Percentiles rank a stretch among this genome's conserved stretches.
Evolutionary conservation across 2,797 vertebrate species (phyloP).

Genomic region (Rhadinocentrus ornatus): DNA sequence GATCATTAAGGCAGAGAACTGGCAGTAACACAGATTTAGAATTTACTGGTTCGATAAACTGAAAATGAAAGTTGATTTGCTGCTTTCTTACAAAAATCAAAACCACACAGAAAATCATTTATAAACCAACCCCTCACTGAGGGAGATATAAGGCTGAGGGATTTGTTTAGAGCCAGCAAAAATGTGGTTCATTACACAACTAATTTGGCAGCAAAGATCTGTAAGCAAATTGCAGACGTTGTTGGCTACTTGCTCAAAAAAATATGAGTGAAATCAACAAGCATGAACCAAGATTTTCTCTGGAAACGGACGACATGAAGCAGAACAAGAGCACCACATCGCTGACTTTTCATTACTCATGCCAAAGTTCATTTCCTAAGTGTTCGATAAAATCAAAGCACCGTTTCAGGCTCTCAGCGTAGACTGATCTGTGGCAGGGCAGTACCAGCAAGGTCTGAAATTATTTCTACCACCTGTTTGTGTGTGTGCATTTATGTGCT

Average conservation of each 20-base stretch:
- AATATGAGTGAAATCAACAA: slow-evolving; percentile 22
- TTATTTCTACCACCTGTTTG: slow-evolving; percentile 19
- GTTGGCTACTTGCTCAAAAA: slow-evolving; percentile 15
- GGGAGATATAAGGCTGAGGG: slow-evolving; percentile 9
- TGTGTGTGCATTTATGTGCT: slow-evolving; percentile 17
- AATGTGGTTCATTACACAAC: slow-evolving; percentile 25
- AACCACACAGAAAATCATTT: slow-evolving; percentile 20
- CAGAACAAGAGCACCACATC: not conserved
- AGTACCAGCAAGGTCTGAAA: not conserved
- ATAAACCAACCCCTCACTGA: slow-evolving; percentile 27
- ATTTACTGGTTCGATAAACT: slow-evolving; percentile 42
- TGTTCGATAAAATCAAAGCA: slow-evolving; percentile 4
- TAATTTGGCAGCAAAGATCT: slow-evolving; percentile 27
- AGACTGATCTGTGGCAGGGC: slow-evolving; percentile 1
- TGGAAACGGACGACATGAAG: slow-evolving; percentile 11
- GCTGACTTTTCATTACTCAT: slow-evolving; percentile 24
- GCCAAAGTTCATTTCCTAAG: slow-evolving; percentile 7
- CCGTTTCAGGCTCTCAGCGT: slow-evolving; percentile 11
- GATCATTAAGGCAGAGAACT: slow-evolving; percentile 41
- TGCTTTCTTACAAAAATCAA: slow-evolving; percentile 12
- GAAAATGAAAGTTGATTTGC: slow-evolving; percentile 23
- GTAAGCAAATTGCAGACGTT: slow-evolving; percentile 31
- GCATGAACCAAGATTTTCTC: slow-evolving; percentile 5
- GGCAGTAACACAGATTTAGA: slow-evolving; percentile 13
- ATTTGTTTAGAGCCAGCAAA: slow-evolving; percentile 22